Evolutionary conservation across 2,888 invertebrate genomes (phyloP).

Genomic region (Dryadula phaetusa): DNA sequence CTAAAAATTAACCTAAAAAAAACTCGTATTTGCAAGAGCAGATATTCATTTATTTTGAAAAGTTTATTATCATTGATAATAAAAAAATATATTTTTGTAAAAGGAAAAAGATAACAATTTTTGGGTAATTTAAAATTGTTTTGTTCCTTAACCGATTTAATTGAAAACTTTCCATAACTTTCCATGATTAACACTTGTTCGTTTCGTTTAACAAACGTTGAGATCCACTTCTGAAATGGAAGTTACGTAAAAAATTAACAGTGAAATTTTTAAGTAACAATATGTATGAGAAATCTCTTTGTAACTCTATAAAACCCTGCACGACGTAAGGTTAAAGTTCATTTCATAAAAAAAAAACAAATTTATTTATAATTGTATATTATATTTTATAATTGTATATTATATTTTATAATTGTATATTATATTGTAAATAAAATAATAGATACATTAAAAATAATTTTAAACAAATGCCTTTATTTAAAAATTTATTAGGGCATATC

Average conservation of each 20-base stretch:
- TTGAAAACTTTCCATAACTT: constrained; percentile 23
- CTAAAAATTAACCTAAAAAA: constrained; percentile 6
- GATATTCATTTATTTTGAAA: neutral
- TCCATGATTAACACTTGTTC: constrained; percentile 26
- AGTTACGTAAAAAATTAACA: constrained; percentile 25
- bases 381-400: too few relatives aligned
- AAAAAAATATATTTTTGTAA: too few relatives aligned
- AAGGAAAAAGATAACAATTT: too few relatives aligned
- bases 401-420: too few relatives aligned
- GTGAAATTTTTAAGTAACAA: neutral
- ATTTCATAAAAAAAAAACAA: too few relatives aligned
- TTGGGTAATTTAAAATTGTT: neutral
- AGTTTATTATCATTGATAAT: neutral
- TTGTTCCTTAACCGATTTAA: neutral
- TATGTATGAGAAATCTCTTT: neutral
- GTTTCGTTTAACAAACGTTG: constrained; percentile 2
- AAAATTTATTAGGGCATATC: too few relatives aligned
- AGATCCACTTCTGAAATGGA: constrained; percentile 28
- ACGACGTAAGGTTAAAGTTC: too few relatives aligned
- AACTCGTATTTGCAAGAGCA: neutral
- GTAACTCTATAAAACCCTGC: too few relatives aligned
- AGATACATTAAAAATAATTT: too few relatives aligned
- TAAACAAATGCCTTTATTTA: too few relatives aligned
- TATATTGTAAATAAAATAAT: too few relatives aligned
- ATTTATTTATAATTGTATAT: too few relatives aligned